Evolutionary conservation across 1,140 invertebrate species (phyloP), one percentile per base, ranked within the genome.

Genomic region (Halesus radiatus): DNA sequence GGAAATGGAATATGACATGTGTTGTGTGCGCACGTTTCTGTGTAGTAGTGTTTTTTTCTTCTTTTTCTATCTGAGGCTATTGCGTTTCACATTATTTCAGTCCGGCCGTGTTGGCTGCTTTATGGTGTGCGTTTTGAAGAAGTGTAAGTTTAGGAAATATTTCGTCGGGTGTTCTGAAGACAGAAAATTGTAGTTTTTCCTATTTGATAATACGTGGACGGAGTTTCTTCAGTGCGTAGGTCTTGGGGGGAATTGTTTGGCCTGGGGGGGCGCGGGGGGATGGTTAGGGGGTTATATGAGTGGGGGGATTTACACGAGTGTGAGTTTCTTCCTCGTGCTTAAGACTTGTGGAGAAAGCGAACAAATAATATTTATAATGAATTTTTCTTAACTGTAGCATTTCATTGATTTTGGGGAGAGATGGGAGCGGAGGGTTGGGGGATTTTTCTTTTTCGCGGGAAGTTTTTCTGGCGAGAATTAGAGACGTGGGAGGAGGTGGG

Each of bases 351-450:
- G 70, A 56, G 52, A 29, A 72, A 54, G 78, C 78, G 81, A 73
- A 83, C 81, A 83, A 83, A 83, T 83, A 83, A 80, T 83, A 83
- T 83, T 83, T 83, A 83, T 83, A 83, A 83, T 83, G 81, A 83
- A 83, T 83, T 83, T 83, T 83, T 83, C 81, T 83, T 80, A 83
- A 83, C 81, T 80, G 81, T 83, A 79, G 81, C 81, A 72, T 83
- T 80, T 80, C 81, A 83, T 83, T 83, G 81, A 83, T 83, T 83
- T 83, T 83, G 81, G 78, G 79, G 37, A 76, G 54, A 58, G 79
- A 62, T 29, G 81, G 15, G 53, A 22, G 32, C 66, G 29, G 70
- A 74, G 64, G 68, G 75, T 45, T 45, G 74, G 75, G 60, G 78
- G 66, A 56, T 58, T 76, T 82, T 82, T 82, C 76, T 70, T 77